Base-by-base conservation (phyloP, 2,113 vertebrate species). In the Petroica traversi region DNA sequence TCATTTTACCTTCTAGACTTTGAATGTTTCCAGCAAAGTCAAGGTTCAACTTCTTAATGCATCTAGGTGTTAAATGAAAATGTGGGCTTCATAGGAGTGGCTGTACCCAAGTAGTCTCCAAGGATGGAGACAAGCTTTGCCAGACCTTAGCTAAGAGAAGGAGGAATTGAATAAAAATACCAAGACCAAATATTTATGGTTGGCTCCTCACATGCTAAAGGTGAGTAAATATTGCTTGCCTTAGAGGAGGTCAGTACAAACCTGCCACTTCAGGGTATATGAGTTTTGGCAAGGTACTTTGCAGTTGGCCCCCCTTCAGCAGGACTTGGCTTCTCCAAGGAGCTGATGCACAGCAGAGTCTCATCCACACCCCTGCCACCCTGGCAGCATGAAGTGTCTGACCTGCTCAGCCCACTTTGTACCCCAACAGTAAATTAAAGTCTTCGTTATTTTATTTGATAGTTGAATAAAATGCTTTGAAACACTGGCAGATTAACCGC, bases 381-480 rank as follows among this genome's bases (percentile, higher is more conserved):
- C 83, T 34, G 40, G 29, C 63, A 79, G 54, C 23, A 26, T 5
- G 24, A 48, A 36, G 34, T 8, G n/a, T 38, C 79, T 62, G 75
- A 90, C 73, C 85, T 28, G 7, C 57, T 89, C 84, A 55, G 69
- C 68, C 63, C 74, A 86, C 57, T 88, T 64, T 38, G 36, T 80
- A 89, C 75, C 75, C 46, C 55, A 95, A 75, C 79, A 93, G 93
- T 96, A 89, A 94, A 97, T 95, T 90, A 95, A 95, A 95, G 63
- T 68, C 93, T 95, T 94, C 92, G 58, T 95, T 96, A 79, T 81
- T 67, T 76, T 92, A 54, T 92, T 89, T 90, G 91, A 80, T 89
- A 92, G 64, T 85, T 61, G 91, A 93, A 92, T 83, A 82, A 94
- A 97, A 96, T 78, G 75, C 91, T 96, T 94, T 82, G 64, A 89